Evolutionary conservation across 2,113 vertebrate species (phyloP).

Genomic region (Trogon surrucura): DNA sequence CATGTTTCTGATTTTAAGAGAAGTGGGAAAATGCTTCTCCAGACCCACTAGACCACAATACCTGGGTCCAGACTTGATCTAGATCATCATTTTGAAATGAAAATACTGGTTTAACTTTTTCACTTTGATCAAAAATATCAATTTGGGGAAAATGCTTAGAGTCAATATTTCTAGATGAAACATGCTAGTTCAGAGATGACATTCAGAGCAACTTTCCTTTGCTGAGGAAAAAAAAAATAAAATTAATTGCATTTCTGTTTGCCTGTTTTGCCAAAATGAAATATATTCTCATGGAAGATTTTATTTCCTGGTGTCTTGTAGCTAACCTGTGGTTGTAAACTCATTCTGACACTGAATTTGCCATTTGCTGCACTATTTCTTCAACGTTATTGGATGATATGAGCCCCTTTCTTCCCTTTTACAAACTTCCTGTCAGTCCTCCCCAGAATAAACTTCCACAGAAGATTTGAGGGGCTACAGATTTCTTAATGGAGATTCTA

Average conservation of each 20-base stretch:
- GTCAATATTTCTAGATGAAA: neutral
- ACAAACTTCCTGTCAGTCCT: neutral
- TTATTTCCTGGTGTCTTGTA: neutral
- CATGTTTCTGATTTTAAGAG: neutral
- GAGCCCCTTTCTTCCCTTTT: neutral
- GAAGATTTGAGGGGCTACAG: neutral
- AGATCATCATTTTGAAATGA: neutral
- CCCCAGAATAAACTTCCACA: neutral
- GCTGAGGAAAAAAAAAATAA: neutral
- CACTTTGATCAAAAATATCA: neutral
- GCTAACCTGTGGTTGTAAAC: neutral
- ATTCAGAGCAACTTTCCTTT: neutral
- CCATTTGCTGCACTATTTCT: neutral
- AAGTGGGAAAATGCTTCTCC: neutral
- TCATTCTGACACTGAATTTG: neutral
- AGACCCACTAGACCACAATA: neutral
- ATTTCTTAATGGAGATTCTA: neutral
- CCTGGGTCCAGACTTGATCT: neutral
- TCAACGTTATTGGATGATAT: neutral
- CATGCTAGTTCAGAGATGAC: neutral
- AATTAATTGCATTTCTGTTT: neutral
- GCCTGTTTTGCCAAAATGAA: neutral
- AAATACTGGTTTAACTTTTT: neutral
- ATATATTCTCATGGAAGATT: neutral
- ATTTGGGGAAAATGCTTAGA: neutral